phyloP scores from a whole-genome alignment of 2,888 invertebrate genomes.

The Caenorhabditis imperialis region DNA sequence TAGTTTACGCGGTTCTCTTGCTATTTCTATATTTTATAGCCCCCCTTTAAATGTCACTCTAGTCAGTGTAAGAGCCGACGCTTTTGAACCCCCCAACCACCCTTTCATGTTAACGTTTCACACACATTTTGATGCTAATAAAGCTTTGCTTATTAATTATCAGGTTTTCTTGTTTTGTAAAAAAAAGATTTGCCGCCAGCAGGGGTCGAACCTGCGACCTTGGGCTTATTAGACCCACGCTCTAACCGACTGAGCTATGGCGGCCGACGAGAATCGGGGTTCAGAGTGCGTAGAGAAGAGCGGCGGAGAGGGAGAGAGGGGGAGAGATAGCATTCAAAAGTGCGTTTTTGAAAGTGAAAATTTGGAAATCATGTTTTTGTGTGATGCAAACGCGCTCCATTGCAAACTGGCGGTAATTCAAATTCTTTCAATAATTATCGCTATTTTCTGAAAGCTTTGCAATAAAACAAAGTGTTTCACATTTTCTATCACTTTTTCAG shows the following conservation, averaged over 20 bases:
- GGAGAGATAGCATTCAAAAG: too few species aligned
- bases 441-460: too few species aligned
- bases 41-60: slow-evolving; percentile 13
- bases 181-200: slow-evolving; percentile 75
- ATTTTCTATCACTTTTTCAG: too few species aligned
- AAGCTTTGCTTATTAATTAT: slow-evolving; percentile 42
- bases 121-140: slow-evolving; percentile 18
- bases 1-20: slow-evolving; percentile 36
- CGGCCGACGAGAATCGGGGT: slow-evolving; percentile 42
- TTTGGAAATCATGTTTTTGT: too few species aligned
- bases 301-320: too few species aligned
- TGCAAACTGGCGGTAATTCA: too few species aligned
- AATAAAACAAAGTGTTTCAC: too few species aligned
- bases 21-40: background rate
- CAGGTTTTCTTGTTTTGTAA: too few species aligned
- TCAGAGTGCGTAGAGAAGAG: too few species aligned
- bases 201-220: slow-evolving; percentile 78
- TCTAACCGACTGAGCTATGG: slow-evolving; percentile 78
- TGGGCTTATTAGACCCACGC: slow-evolving; percentile 78
- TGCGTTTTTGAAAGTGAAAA: too few species aligned
- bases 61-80: slow-evolving; percentile 31
- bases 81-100: slow-evolving; percentile 9
- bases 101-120: slow-evolving; percentile 3
- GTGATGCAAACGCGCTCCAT: too few species aligned
- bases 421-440: too few species aligned